phyloP scores from a whole-genome alignment of 2,113 vertebrate genomes.

The Eulemur macaco region DNA sequence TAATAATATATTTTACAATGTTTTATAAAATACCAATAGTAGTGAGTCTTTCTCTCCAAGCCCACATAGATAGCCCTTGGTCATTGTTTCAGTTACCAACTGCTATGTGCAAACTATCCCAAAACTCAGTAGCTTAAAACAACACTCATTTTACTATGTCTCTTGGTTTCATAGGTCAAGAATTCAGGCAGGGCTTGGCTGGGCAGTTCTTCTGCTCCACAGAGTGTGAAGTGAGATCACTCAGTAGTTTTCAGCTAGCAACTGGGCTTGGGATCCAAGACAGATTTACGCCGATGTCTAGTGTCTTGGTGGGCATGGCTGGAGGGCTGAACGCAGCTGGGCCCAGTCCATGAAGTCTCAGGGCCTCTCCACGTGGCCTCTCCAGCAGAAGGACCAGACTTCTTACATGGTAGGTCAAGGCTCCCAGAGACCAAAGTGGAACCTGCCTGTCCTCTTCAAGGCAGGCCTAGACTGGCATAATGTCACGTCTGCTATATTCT shows the following conservation, averaged over 20 bases:
- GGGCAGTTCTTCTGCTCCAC: not conserved
- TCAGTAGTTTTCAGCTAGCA: not conserved
- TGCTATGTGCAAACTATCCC: not conserved
- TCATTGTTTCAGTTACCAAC: not conserved
- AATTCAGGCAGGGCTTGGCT: not conserved
- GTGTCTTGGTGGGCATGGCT: not conserved
- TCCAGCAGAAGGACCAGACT: not conserved
- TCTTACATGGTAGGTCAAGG: not conserved
- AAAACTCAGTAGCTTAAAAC: not conserved
- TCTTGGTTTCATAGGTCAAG: not conserved
- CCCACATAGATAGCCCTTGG: not conserved
- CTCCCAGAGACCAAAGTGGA: not conserved
- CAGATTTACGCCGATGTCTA: not conserved
- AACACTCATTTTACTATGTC: not conserved
- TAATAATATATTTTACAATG: not conserved
- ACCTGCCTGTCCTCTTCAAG: not conserved
- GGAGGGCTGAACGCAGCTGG: not conserved
- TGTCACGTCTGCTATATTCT: not conserved
- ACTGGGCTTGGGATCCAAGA: too few species aligned
- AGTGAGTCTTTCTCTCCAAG: not conserved
- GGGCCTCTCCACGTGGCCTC: not conserved
- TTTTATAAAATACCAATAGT: not conserved
- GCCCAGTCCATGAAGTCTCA: not conserved
- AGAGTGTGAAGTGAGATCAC: not conserved
- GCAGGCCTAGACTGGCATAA: not conserved